A percentile compares a stretch with the other conserved stretches of the same genome.
Evolutionary conservation across 2,113 vertebrate genomes (phyloP).

Genomic region (Anarrhichthys ocellatus): DNA sequence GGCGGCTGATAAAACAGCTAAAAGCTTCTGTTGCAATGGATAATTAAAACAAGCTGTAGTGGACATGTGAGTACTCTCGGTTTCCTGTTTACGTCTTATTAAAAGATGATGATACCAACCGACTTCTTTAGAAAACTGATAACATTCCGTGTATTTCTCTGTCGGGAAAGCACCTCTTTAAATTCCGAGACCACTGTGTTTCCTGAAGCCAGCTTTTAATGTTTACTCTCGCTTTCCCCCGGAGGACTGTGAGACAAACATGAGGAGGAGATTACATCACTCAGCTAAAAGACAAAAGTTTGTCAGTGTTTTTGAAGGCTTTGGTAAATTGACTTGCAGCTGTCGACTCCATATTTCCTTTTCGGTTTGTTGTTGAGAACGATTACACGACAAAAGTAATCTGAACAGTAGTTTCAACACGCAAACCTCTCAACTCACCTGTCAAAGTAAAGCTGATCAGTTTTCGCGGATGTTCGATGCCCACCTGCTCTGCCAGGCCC

Average conservation of each 20-base stretch:
- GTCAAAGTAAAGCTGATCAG: slow-evolving; percentile 96
- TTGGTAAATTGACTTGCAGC: background rate
- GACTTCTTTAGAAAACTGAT: slow-evolving; percentile 10
- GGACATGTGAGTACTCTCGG: background rate
- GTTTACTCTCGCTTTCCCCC: slow-evolving; percentile 1
- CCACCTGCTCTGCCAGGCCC: slow-evolving; percentile 88
- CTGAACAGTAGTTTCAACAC: background rate
- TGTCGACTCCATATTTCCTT: background rate
- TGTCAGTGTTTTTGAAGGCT: slow-evolving; percentile 3
- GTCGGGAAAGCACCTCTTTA: background rate
- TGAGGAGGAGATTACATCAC: background rate
- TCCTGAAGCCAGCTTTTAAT: slow-evolving; percentile 2
- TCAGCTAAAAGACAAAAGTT: slow-evolving; percentile 1
- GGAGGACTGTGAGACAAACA: slow-evolving; percentile 7
- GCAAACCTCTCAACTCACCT: slow-evolving; percentile 81
- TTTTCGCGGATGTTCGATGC: slow-evolving; percentile 90
- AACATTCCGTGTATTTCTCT: slow-evolving; percentile 10
- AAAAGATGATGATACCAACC: background rate
- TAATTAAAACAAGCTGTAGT: background rate
- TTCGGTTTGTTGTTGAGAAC: background rate
- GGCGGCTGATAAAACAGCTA: background rate
- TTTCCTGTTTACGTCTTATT: slow-evolving; percentile 1
- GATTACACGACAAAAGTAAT: background rate
- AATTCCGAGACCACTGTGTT: slow-evolving; percentile 4
- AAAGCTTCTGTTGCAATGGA: background rate